phyloP scores from a whole-genome alignment of 2,797 vertebrate species.

The Muscicapa striata region DNA sequence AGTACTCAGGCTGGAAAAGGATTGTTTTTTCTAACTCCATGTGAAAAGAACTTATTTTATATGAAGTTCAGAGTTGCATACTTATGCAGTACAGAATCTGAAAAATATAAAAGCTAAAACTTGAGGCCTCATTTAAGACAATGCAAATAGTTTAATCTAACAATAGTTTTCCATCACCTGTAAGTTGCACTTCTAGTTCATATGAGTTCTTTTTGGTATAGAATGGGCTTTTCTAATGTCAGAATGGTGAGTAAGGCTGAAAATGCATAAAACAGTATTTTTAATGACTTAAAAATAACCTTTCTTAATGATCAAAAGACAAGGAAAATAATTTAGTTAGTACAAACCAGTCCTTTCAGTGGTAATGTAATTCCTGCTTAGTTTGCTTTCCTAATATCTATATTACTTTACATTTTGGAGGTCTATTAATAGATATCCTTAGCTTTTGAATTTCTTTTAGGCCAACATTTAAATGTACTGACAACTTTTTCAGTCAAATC shows the following conservation, averaged over 20 bases:
- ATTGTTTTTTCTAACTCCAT: neutral
- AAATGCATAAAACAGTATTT: neutral
- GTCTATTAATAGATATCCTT: neutral
- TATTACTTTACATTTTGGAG: neutral
- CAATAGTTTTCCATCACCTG: neutral
- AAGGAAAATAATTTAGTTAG: neutral
- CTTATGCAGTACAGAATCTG: neutral
- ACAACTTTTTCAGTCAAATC: neutral
- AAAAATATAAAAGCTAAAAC: neutral
- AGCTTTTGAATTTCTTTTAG: neutral
- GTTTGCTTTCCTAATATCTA: neutral
- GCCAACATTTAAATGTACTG: neutral
- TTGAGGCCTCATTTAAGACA: neutral
- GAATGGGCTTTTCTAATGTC: neutral
- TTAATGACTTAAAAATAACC: neutral
- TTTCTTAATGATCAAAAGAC: neutral
- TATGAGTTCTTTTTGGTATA: neutral
- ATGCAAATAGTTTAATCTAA: neutral
- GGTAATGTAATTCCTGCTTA: neutral
- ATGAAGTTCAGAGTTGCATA: neutral
- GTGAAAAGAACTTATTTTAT: too few species aligned
- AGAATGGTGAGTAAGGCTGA: neutral
- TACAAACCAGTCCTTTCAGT: neutral
- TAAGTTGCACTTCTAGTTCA: neutral
- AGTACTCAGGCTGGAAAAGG: neutral